Base-by-base conservation (phyloP, 2,888 invertebrate species). In the Pheosia gnoma region DNA sequence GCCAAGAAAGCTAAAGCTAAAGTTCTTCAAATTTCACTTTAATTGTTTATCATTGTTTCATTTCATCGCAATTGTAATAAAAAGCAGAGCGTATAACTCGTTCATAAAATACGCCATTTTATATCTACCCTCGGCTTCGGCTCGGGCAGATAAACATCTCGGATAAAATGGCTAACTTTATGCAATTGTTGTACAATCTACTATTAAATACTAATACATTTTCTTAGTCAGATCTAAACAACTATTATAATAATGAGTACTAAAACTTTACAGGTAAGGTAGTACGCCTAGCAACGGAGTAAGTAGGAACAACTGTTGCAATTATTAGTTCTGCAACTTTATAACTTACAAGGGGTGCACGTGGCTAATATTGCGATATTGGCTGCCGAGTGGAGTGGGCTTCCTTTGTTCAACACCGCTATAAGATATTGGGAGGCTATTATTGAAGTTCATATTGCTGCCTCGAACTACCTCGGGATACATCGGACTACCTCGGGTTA, bases 311-410 rank as follows among this genome's bases (percentile, higher is more conserved):
- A 63, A 60, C 59, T 61, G 66, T 65, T n/a, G 63, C 59, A 71
- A 79, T 75, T 77, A 75, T 77, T 78, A 75, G 65, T 71, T 68
- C 47, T 57, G 55, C 59, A 66, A 55, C 58, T 68, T 47, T 58
- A 25, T 25, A 25, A 25, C 25, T 25, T 1, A 55, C 60, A 66
- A 55, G 55, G 49, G 62, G 51, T 49, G 38, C 54, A 51, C 38
- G 59, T 55, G 51, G 53, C 52, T 61, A 25, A 61, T 55, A 58
- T 54, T n/a, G 36, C 36, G 38, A 47, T 53, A 53, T 53, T 60
- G 51, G 11, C 45, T 9, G 36, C 53, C 4, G 2, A 53, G 8
- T 11, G 11, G 37, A 53, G 53, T 37, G 25, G 10, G 25, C 25
- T 51, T 51, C 13, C 51, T 25, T n/a, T 51, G 51, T 51, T 51